A percentile compares a stretch with the other conserved stretches of the same genome.
phyloP scores from a whole-genome alignment of 2,797 vertebrate species.

The Notolepis coatsorum region DNA sequence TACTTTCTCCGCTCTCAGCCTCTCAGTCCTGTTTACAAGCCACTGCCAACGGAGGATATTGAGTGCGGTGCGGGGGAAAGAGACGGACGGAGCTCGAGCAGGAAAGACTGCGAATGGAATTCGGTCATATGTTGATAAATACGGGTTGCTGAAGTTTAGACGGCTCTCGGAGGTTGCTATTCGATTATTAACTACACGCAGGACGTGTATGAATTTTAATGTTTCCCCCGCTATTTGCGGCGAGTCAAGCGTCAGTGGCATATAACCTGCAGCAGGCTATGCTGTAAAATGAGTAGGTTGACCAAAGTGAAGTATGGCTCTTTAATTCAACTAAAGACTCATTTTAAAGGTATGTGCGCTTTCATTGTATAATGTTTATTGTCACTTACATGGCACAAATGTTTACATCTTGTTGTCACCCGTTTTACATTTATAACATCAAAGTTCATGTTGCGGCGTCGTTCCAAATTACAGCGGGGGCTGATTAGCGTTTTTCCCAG shows the following conservation, averaged over 20 bases:
- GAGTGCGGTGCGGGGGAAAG: conserved; percentile 62
- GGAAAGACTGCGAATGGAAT: conserved; percentile 16
- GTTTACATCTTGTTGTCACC: conserved; percentile 7
- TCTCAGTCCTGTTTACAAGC: conserved; percentile 80
- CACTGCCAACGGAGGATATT: conserved; percentile 74
- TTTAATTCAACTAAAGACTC: conserved; percentile 39
- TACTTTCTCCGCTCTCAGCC: conserved; percentile 83
- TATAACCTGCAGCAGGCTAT: conserved; percentile 32
- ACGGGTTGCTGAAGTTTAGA: conserved; percentile 16
- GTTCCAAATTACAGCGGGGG: conserved; percentile 7
- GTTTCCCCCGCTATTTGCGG: conserved; percentile 32
- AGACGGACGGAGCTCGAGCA: conserved; percentile 34
- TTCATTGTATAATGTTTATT: conserved; percentile 19
- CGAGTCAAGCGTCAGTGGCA: conserved; percentile 34
- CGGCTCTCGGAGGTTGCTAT: background rate
- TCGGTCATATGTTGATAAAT: conserved; percentile 9
- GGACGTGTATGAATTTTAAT: conserved; percentile 65
- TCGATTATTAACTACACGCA: conserved; percentile 50
- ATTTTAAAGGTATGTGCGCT: conserved; percentile 72
- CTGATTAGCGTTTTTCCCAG: conserved; percentile 7
- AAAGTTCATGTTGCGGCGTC: conserved; percentile 54
- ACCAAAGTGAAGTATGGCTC: conserved; percentile 49
- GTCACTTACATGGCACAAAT: background rate
- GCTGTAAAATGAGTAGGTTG: conserved; percentile 45
- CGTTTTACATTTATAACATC: conserved; percentile 26